Percentiles rank a stretch among this genome's conserved stretches.
phyloP scores from a whole-genome alignment of 1,140 invertebrate genomes.

The Drosophila ogumai region DNA sequence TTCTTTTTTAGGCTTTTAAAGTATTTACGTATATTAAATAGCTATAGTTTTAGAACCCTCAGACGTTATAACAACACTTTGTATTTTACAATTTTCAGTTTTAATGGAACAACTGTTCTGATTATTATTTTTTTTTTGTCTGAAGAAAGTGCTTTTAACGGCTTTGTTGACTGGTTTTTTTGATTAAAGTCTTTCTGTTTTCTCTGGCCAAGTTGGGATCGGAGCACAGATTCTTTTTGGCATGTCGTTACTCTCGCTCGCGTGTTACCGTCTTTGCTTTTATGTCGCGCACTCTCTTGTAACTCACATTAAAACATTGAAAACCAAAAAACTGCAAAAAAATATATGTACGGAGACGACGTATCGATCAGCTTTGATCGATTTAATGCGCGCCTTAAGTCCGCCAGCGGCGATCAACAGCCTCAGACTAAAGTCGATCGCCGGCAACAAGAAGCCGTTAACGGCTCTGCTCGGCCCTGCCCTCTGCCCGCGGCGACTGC shows the following conservation, averaged over 20 bases:
- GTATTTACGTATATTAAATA: no score
- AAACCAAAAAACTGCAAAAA: constrained; percentile 55
- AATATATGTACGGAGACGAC: constrained; percentile 20
- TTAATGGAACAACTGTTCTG: neutral
- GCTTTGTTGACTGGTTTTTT: constrained; percentile 1
- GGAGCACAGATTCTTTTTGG: constrained; percentile 12
- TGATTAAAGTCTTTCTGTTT: constrained; percentile 7
- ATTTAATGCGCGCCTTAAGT: constrained; percentile 62
- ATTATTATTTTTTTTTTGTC: neutral
- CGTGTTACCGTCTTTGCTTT: constrained; percentile 4
- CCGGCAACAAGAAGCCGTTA: constrained; percentile 36
- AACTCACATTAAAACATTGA: constrained; percentile 68
- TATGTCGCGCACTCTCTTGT: constrained; percentile 32
- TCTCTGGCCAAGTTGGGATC: constrained; percentile 12
- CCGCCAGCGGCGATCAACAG: constrained; percentile 77
- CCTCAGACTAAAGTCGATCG: constrained; percentile 57
- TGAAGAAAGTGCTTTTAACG: neutral
- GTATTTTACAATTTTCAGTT: neutral
- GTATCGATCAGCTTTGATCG: constrained; percentile 19
- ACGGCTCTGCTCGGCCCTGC: constrained; percentile 21
- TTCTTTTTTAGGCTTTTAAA: no score
- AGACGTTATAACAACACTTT: neutral
- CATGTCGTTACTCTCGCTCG: constrained; percentile 9
- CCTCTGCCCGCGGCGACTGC: constrained; percentile 52
- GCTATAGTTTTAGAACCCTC: neutral